A percentile compares a stretch with the other conserved stretches of the same genome.
phyloP scores from a whole-genome alignment of 2,797 vertebrate genomes.

The Platyrinchus mystaceus region DNA sequence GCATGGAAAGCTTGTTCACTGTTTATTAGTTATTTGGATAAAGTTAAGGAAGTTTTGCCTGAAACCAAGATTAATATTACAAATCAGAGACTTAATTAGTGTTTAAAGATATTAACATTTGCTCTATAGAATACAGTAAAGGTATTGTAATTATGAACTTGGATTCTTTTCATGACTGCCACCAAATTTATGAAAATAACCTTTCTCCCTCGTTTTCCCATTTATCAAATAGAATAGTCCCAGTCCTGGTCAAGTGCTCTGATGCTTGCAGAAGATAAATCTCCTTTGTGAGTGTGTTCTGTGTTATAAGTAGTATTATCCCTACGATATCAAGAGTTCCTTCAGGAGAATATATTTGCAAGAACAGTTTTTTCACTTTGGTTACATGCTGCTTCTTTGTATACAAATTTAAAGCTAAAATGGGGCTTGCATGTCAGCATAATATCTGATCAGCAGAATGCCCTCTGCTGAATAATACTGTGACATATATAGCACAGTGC shows the following conservation, averaged over 20 bases:
- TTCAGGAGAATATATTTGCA: neutral
- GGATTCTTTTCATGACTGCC: neutral
- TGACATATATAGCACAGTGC: accelerated
- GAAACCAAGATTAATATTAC: neutral
- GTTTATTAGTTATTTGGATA: neutral
- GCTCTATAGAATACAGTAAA: neutral
- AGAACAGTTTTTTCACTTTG: neutral
- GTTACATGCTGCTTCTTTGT: neutral
- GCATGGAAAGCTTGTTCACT: accelerated
- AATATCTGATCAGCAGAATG: neutral
- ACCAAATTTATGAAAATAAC: neutral
- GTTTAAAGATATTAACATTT: neutral
- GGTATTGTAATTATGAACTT: neutral
- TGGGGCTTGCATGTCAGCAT: accelerated
- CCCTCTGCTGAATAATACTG: neutral
- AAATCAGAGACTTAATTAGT: neutral
- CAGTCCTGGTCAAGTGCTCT: neutral
- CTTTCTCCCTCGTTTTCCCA: neutral
- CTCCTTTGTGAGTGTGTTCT: neutral
- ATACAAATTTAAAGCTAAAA: neutral
- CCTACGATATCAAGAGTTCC: accelerated
- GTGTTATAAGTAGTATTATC: neutral
- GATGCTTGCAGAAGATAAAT: neutral
- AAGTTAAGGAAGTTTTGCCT: neutral
- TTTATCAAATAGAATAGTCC: neutral